Conservation (phyloP, 2,113 vertebrate genomes). For the Xenopus laevis region DNA sequence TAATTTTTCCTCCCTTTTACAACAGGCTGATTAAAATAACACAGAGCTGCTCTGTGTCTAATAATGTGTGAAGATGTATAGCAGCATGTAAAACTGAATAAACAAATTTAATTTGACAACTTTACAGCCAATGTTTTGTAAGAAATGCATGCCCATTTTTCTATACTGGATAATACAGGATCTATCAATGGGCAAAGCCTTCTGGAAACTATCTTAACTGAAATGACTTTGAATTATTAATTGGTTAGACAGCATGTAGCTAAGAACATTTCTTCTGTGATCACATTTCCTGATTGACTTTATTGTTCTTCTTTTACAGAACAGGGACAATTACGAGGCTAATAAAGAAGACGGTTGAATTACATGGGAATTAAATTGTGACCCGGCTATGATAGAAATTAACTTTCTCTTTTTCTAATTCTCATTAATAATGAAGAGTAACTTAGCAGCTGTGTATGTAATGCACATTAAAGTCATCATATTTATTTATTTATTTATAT, state of each 20-base stretch:
- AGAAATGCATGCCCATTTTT: conserved; percentile 8
- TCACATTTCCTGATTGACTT: conserved; percentile 37
- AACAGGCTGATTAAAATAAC: not conserved
- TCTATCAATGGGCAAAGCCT: conserved; percentile 26
- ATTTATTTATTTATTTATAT: too few species aligned
- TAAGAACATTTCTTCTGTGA: conserved; percentile 32
- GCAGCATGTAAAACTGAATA: not conserved
- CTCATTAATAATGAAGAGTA: conserved; percentile 6
- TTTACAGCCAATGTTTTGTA: conserved; percentile 12
- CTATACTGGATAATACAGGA: conserved; percentile 27
- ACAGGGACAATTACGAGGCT: conserved; percentile 19
- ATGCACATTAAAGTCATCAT: too few species aligned
- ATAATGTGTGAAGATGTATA: conserved; percentile 8
- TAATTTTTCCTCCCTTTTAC: not conserved
- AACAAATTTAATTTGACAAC: conserved; percentile 23
- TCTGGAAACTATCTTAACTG: conserved; percentile 39
- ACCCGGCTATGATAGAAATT: conserved; percentile 20
- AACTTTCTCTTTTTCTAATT: conserved; percentile 12
- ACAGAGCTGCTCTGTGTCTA: not conserved
- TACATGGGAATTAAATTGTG: conserved; percentile 22
- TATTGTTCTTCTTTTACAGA: conserved; percentile 33
- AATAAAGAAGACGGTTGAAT: conserved; percentile 24
- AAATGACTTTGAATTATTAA: conserved; percentile 46
- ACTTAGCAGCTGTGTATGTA: too few species aligned
- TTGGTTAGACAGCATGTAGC: conserved; percentile 34